Evolutionary conservation across 2,113 vertebrate genomes (phyloP).

Genomic region (Ornithorhynchus anatinus): DNA sequence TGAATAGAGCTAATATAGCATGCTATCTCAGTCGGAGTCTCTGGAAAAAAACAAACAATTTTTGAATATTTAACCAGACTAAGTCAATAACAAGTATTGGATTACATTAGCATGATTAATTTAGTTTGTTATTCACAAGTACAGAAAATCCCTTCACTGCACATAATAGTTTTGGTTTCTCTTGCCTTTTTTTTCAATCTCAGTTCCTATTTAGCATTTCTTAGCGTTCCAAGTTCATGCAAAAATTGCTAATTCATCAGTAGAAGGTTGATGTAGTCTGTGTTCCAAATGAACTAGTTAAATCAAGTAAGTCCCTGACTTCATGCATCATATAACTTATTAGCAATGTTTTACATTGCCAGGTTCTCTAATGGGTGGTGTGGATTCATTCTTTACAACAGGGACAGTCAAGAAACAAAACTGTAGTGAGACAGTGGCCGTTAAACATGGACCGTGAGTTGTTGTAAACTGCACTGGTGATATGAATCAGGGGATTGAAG

Average conservation of each 20-base stretch:
- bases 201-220: constrained; percentile 40
- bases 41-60: constrained; percentile 47
- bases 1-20: constrained; percentile 54
- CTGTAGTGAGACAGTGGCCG: background rate
- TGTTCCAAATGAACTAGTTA: constrained; percentile 12
- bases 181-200: constrained; percentile 18
- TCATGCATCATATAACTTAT: constrained; percentile 34
- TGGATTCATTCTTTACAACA: constrained; percentile 19
- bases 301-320: background rate
- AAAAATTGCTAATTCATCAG: constrained; percentile 54
- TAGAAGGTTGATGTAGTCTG: constrained; percentile 27
- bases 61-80: constrained; percentile 58
- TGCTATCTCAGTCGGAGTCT: background rate
- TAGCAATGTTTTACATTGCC: constrained; percentile 8
- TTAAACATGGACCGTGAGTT: background rate
- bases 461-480: background rate
- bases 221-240: constrained; percentile 18
- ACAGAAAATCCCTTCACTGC: constrained; percentile 13
- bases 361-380: background rate
- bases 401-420: constrained; percentile 12
- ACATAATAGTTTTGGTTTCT: constrained; percentile 31
- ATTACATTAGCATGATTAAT: constrained; percentile 57
- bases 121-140: constrained; percentile 40
- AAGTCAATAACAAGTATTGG: constrained; percentile 50
- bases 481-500: background rate